phyloP scores from a whole-genome alignment of 2,113 vertebrate species.

The Cyanoderma ruficeps region DNA sequence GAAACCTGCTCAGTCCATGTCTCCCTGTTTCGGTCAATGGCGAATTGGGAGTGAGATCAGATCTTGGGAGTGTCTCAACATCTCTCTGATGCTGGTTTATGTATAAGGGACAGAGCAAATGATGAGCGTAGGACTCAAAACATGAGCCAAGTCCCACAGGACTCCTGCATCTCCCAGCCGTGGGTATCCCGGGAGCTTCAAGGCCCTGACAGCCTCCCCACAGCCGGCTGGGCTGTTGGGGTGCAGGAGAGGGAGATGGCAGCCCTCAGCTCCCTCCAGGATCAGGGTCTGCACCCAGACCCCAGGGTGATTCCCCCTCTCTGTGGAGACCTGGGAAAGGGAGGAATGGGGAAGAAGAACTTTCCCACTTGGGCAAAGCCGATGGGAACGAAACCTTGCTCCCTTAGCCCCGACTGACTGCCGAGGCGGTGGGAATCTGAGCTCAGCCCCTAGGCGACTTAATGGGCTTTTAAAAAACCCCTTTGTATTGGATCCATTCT shows the following conservation, averaged over 20 bases:
- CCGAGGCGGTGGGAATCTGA: constrained; percentile 12
- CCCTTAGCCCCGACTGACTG: neutral
- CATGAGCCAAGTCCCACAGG: fast-evolving
- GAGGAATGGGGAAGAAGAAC: neutral
- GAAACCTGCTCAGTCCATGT: neutral
- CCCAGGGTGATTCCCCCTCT: neutral
- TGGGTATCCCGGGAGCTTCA: neutral
- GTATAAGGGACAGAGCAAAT: neutral
- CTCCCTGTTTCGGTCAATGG: neutral
- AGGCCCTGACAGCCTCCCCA: neutral
- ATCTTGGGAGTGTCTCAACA: neutral
- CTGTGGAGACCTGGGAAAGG: neutral
- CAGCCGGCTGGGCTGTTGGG: fast-evolving
- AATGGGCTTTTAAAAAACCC: constrained; percentile 45
- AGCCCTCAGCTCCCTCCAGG: neutral
- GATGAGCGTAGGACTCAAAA: neutral
- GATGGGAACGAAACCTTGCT: neutral
- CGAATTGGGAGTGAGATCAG: fast-evolving
- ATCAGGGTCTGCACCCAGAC: neutral
- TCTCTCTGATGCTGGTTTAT: neutral
- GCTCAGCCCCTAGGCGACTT: constrained; percentile 37
- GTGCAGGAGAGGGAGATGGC: neutral
- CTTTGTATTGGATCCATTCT: constrained; percentile 50
- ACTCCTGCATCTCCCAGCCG: neutral
- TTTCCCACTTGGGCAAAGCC: neutral